phyloP scores from a whole-genome alignment of 2,888 invertebrate species.

The Leptarthrus brevirostris region DNA sequence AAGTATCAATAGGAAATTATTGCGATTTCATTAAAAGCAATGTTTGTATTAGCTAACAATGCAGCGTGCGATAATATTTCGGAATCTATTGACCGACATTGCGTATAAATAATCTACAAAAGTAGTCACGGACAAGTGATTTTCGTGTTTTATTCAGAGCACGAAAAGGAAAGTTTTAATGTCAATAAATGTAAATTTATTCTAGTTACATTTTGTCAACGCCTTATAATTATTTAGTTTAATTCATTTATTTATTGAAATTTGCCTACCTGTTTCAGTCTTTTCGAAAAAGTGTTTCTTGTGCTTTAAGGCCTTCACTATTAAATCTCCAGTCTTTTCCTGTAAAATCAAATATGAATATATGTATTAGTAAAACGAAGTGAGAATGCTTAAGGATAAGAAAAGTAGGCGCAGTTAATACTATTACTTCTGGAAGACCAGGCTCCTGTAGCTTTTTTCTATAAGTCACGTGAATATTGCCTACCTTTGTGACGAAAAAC shows the following conservation, averaged over 20 bases:
- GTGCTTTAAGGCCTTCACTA: slow-evolving; percentile 55
- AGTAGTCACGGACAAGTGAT: not conserved
- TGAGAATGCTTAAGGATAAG: too few relatives aligned
- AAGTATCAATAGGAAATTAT: not conserved
- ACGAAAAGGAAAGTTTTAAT: not conserved
- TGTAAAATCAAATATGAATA: slow-evolving; percentile 44
- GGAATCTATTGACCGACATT: not conserved
- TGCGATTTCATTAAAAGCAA: not conserved
- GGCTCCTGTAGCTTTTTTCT: too few relatives aligned
- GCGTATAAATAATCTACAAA: not conserved
- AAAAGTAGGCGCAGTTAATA: too few relatives aligned
- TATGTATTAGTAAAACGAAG: too few relatives aligned
- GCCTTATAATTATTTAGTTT: not conserved
- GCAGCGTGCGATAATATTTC: not conserved
- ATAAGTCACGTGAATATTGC: too few relatives aligned
- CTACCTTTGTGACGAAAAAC: too few relatives aligned
- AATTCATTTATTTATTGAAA: not conserved
- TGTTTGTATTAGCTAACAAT: not conserved
- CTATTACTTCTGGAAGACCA: too few relatives aligned
- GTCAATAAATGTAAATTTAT: not conserved
- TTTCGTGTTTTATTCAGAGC: not conserved
- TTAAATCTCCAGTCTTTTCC: slow-evolving; percentile 56
- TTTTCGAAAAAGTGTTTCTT: slow-evolving; percentile 54
- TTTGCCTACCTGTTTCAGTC: slow-evolving; percentile 54
- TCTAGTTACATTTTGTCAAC: not conserved